phyloP scores from a whole-genome alignment of 64 coral and sea anemone genomes.

The Pachyseris speciosa region DNA sequence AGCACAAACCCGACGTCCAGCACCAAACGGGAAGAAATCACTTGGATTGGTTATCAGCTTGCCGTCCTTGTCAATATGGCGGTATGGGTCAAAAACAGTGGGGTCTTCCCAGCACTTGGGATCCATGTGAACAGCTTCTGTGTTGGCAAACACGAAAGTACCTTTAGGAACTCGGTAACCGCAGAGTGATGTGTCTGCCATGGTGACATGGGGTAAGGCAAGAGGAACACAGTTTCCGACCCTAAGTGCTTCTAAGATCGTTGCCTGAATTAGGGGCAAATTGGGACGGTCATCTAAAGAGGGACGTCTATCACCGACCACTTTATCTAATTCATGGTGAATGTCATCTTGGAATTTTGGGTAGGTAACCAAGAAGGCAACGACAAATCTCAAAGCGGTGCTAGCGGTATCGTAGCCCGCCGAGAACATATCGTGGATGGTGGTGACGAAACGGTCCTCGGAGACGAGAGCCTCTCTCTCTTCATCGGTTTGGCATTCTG shows the following conservation, averaged over 20 bases:
- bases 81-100: constrained; percentile 17
- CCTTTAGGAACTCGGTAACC: constrained; percentile 25
- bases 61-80: constrained; percentile 25
- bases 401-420: constrained; percentile 46
- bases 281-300: constrained; percentile 4
- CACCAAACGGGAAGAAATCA: constrained; percentile 24
- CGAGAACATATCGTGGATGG: constrained; percentile 41
- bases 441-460: constrained; percentile 7
- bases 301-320: background rate
- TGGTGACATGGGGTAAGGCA: background rate
- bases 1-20: constrained; percentile 24
- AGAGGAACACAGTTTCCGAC: background rate
- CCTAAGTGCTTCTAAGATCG: constrained; percentile 33
- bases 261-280: constrained; percentile 34
- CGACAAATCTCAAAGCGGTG: constrained; percentile 18
- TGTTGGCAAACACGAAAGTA: constrained; percentile 19
- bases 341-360: constrained; percentile 26
- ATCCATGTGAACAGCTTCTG: constrained; percentile 20
- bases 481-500: background rate
- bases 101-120: constrained; percentile 41
- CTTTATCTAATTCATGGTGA: constrained; percentile 20
- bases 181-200: background rate
- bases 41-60: background rate
- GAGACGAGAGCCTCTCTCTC: background rate
- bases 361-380: background rate